These are phyloP conservation scores for Acanthochromis polyacanthus DNA, from an alignment of 2,113 vertebrate genomes.

Conservation along the genomic window DNA sequence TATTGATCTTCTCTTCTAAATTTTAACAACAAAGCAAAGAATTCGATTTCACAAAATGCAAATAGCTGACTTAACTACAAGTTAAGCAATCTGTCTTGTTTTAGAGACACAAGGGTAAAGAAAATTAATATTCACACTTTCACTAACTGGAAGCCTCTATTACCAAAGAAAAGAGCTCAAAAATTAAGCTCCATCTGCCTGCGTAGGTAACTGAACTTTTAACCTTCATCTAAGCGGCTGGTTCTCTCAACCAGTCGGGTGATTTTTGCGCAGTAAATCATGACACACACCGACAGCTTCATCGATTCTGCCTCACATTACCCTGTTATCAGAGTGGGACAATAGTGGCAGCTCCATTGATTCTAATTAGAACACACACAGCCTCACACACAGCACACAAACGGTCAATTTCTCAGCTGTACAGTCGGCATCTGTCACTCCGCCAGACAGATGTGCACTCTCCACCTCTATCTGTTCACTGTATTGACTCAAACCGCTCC, in stretches of 20 bases:
- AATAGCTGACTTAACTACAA: too few relatives aligned
- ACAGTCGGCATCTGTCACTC: conserved; percentile 26
- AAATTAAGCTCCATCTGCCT: neutral
- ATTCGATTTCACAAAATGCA: too few relatives aligned
- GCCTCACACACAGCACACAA: conserved; percentile 2
- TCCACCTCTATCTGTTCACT: conserved; percentile 23
- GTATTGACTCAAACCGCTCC: conserved; percentile 34
- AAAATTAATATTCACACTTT: too few relatives aligned
- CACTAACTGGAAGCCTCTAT: too few relatives aligned
- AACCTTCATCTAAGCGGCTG: conserved; percentile 6
- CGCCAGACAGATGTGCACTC: conserved; percentile 14
- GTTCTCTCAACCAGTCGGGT: neutral
- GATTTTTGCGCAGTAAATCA: neutral
- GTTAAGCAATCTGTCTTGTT: too few relatives aligned
- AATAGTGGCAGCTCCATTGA: conserved; percentile 2
- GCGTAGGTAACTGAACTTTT: neutral
- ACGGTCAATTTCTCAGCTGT: neutral
- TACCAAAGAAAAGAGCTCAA: too few relatives aligned
- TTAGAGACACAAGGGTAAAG: too few relatives aligned
- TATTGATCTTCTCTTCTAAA: too few relatives aligned
- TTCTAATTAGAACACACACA: conserved; percentile 15
- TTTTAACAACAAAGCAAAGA: too few relatives aligned
- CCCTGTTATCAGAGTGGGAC: conserved; percentile 12
- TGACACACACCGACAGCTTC: neutral
- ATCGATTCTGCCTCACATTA: conserved; percentile 24